phyloP scores from a whole-genome alignment of 2,888 invertebrate genomes.

The Hyposoter dolosus region DNA sequence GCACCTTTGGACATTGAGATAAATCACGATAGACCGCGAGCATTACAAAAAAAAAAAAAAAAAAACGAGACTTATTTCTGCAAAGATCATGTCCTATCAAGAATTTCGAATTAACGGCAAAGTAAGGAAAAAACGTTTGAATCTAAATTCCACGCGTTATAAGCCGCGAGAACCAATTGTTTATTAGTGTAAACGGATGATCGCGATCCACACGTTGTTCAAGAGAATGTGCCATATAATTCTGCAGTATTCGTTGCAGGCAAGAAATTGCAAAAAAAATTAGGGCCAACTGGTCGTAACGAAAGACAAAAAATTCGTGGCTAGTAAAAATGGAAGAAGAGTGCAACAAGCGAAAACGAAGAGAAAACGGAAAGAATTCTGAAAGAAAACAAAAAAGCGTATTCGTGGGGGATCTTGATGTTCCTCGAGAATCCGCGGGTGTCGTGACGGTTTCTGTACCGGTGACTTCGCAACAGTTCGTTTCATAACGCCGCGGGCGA shows the following conservation, averaged over 20 bases:
- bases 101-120: not conserved
- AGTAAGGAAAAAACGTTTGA: not conserved
- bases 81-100: slow-evolving; percentile 4
- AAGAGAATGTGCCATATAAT: not conserved
- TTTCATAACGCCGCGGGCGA: slow-evolving; percentile 61
- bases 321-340: not conserved
- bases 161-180: not conserved
- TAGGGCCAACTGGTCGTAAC: not conserved
- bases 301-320: not conserved
- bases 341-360: not conserved
- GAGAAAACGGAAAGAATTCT: not conserved
- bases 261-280: too few relatives aligned
- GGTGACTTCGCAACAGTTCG: slow-evolving; percentile 22
- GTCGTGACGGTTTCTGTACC: slow-evolving; percentile 30
- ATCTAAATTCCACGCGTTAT: not conserved
- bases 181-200: not conserved
- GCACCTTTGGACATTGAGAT: slow-evolving; percentile 5
- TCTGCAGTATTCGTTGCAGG: not conserved
- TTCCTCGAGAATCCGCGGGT: slow-evolving; percentile 54
- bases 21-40: not conserved
- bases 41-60: not conserved
- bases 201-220: not conserved
- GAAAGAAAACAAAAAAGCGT: not conserved
- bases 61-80: not conserved
- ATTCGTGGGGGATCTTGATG: slow-evolving; percentile 41